These are phyloP conservation scores for Molothrus aeneus DNA, from an alignment of 2,797 vertebrate species.

Conservation along the genomic window DNA sequence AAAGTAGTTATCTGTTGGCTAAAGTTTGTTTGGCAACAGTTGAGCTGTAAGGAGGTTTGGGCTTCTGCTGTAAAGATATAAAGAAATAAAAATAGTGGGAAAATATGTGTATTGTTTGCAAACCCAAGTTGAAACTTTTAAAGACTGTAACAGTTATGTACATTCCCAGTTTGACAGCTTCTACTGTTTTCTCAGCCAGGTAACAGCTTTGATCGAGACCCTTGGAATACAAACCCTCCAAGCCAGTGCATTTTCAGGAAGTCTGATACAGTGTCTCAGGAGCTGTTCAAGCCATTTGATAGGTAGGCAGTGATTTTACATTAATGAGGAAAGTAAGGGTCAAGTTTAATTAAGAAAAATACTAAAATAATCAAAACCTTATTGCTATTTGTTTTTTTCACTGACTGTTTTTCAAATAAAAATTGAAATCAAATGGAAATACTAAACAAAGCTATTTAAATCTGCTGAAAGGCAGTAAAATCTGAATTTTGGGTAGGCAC, in stretches of 20 bases:
- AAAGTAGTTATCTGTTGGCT: not conserved
- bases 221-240: slow-evolving; percentile 62
- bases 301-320: slow-evolving; percentile 61
- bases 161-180: slow-evolving; percentile 52
- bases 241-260: slow-evolving; percentile 22
- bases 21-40: not conserved
- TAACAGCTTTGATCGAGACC: slow-evolving; percentile 41
- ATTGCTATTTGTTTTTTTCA: not conserved
- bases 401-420: not conserved
- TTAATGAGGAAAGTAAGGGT: not conserved
- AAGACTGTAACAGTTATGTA: not conserved
- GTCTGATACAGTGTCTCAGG: slow-evolving; percentile 6
- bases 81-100: not conserved
- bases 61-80: not conserved
- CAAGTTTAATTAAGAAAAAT: not conserved
- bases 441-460: not conserved
- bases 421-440: not conserved
- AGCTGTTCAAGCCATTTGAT: slow-evolving; percentile 31
- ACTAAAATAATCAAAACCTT: not conserved
- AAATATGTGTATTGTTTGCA: not conserved
- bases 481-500: not conserved
- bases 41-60: not conserved
- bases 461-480: not conserved
- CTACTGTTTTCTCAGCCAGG: slow-evolving; percentile 72
- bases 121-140: not conserved